Evolutionary conservation across 2,113 vertebrate genomes (phyloP).

Genomic region (Jaculus jaculus): DNA sequence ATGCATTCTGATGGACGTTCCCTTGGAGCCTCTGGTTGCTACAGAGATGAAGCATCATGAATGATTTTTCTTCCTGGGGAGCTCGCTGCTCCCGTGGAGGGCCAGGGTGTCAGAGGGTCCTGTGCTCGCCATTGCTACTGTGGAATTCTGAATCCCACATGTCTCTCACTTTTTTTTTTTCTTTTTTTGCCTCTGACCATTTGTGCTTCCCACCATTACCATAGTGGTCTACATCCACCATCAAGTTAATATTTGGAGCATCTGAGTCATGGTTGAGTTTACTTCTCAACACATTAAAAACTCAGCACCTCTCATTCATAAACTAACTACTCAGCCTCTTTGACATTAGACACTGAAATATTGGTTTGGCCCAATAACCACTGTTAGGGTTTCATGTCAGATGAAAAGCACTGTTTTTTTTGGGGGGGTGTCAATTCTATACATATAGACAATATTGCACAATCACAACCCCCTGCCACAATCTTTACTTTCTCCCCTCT

Average conservation of each 20-base stretch:
- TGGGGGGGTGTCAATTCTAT: too few relatives aligned
- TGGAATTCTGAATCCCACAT: not conserved
- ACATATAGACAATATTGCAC: too few relatives aligned
- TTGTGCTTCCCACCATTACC: not conserved
- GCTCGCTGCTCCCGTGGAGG: not conserved
- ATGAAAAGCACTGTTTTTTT: too few relatives aligned
- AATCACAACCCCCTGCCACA: too few relatives aligned
- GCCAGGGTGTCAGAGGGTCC: accelerated
- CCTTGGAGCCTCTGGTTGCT: not conserved
- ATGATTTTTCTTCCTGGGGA: not conserved
- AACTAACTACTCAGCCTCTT: not conserved
- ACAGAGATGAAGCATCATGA: not conserved
- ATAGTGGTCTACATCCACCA: not conserved
- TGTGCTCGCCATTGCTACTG: not conserved
- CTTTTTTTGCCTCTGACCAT: not conserved
- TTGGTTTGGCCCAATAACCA: not conserved
- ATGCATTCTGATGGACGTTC: not conserved
- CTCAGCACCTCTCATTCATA: not conserved
- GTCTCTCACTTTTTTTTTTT: not conserved
- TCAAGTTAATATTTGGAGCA: not conserved
- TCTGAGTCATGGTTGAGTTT: not conserved
- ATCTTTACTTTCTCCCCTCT: too few relatives aligned
- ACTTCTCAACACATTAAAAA: not conserved
- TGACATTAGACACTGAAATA: not conserved
- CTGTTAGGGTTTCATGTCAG: not conserved